Evolutionary conservation across 1,140 invertebrate genomes (phyloP).

Genomic region (Aphelenchoides avenae): DNA sequence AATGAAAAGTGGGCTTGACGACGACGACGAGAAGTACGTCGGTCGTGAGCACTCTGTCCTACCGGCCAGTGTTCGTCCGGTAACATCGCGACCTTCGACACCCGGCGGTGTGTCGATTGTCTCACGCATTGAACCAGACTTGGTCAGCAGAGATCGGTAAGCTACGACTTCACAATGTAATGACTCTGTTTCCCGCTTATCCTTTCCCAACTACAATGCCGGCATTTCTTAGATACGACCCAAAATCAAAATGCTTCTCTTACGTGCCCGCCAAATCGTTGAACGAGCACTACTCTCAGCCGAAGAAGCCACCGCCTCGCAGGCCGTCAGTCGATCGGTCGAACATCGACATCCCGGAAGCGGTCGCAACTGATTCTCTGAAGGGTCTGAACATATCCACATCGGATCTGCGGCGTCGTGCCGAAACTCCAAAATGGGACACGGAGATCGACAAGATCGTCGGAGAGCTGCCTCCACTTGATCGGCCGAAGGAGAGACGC

Average conservation of each 20-base stretch:
- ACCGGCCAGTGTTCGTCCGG: slow-evolving; percentile 44
- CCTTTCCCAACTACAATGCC: neutral
- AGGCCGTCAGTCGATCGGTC: slow-evolving; percentile 22
- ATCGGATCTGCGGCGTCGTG: slow-evolving; percentile 23
- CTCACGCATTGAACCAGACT: slow-evolving; percentile 52
- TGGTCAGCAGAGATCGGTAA: slow-evolving; percentile 54
- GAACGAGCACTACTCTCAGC: slow-evolving; percentile 54
- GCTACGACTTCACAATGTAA: slow-evolving; percentile 6
- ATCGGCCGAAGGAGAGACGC: too few relatives aligned
- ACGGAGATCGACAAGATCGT: slow-evolving; percentile 49
- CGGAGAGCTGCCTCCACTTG: too few relatives aligned
- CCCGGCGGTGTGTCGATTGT: slow-evolving; percentile 18
- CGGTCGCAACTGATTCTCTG: slow-evolving; percentile 8
- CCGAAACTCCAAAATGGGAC: slow-evolving; percentile 56
- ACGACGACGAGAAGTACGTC: slow-evolving; percentile 16
- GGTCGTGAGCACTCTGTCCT: slow-evolving; percentile 46
- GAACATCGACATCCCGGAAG: slow-evolving; percentile 23
- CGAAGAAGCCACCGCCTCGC: slow-evolving; percentile 37
- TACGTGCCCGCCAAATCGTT: slow-evolving; percentile 58
- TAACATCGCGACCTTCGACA: slow-evolving; percentile 4
- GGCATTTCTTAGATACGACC: slow-evolving; percentile 48
- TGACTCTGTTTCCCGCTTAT: neutral
- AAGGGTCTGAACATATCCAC: slow-evolving; percentile 8
- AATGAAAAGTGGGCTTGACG: slow-evolving; percentile 34
- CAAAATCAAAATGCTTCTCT: slow-evolving; percentile 57